Conservation (phyloP, 2,888 invertebrate species). For the Lamproptera curius region DNA sequence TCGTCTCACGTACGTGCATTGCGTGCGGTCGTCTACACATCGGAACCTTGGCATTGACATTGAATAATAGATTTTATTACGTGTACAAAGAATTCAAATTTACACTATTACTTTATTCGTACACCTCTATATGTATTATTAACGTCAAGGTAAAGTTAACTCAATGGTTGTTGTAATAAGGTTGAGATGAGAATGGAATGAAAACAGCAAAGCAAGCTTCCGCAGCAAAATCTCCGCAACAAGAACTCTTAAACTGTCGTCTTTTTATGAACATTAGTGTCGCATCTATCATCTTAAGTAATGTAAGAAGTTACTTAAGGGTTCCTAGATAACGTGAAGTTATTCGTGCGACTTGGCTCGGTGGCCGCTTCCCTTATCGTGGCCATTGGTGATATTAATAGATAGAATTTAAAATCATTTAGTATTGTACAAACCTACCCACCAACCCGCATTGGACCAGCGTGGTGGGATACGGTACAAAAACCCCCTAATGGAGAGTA, state of each 20-base stretch:
- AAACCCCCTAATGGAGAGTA: no score
- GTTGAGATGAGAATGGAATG: no score
- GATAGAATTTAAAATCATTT: no score
- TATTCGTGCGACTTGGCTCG: conserved; percentile 3
- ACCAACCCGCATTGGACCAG: no score
- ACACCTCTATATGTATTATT: conserved; percentile 1
- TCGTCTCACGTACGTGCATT: conserved; percentile 25
- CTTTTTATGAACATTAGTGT: conserved; percentile 44
- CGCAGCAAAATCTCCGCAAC: conserved; percentile 5
- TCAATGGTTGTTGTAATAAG: neutral
- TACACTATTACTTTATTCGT: neutral
- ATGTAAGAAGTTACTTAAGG: conserved; percentile 38
- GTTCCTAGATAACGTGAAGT: conserved; percentile 15
- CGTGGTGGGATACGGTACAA: no score
- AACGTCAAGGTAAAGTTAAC: no score
- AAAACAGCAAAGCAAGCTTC: conserved; percentile 1
- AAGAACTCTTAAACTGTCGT: conserved; percentile 24
- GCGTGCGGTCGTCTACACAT: conserved; percentile 19
- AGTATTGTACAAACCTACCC: no score
- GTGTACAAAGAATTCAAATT: conserved; percentile 6
- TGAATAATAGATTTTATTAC: conserved; percentile 16
- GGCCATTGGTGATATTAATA: no score
- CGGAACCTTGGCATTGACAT: conserved; percentile 18
- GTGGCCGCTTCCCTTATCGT: conserved; percentile 1
- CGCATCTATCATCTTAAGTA: conserved; percentile 35